These are phyloP conservation scores for Anodontia alba DNA, from an alignment of 2,888 invertebrate species.

Conservation along the genomic window DNA sequence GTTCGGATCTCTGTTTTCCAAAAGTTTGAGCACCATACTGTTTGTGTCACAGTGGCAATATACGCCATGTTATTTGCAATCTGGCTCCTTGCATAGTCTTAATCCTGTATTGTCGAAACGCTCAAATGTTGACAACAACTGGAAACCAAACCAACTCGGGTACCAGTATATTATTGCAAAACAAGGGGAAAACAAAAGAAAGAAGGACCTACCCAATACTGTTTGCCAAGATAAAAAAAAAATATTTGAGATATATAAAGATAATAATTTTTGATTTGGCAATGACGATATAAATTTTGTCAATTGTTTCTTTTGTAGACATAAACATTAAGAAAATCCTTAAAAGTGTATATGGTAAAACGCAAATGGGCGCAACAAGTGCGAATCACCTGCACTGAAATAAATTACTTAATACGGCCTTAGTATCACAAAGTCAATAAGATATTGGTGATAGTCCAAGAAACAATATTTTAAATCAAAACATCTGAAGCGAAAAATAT, in stretches of 20 bases:
- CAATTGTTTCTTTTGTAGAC: slow-evolving; percentile 1
- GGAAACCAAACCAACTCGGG: neutral
- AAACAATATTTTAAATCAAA: neutral
- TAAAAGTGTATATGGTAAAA: neutral
- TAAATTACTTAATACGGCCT: too few species aligned
- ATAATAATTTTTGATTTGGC: slow-evolving; percentile 4
- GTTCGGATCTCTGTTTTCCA: too few species aligned
- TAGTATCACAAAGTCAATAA: neutral
- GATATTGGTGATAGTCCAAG: neutral
- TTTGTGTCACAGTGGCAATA: too few species aligned
- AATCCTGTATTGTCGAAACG: too few species aligned
- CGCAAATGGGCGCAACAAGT: neutral
- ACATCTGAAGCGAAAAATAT: too few species aligned
- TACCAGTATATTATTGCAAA: neutral
- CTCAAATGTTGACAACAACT: neutral
- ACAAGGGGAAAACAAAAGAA: neutral
- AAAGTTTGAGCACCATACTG: too few species aligned
- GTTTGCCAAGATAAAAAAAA: neutral
- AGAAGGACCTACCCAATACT: neutral
- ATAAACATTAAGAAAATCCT: neutral
- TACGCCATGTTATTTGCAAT: too few species aligned
- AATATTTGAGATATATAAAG: neutral
- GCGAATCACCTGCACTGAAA: neutral
- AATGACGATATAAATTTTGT: neutral
- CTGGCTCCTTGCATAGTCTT: too few species aligned